A percentile compares a stretch with the other conserved stretches of the same genome.
These are phyloP conservation scores for Setophaga petechia DNA, from an alignment of 2,113 vertebrate species.

Conservation along the genomic window DNA sequence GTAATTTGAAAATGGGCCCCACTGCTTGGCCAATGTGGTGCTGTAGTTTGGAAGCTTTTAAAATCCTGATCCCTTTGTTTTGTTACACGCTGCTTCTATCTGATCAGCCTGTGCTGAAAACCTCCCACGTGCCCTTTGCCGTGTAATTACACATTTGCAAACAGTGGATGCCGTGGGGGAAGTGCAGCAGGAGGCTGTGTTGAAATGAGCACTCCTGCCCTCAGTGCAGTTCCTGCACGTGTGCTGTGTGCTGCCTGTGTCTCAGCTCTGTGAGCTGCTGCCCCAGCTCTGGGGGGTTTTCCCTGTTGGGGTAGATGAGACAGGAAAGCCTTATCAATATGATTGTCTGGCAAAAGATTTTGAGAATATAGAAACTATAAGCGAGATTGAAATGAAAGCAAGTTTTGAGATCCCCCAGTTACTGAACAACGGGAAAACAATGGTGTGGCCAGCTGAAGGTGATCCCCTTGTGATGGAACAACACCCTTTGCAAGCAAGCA, in stretches of 20 bases:
- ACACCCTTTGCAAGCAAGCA: no score
- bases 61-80: background rate
- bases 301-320: no score
- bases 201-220: background rate
- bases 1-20: background rate
- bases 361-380: no score
- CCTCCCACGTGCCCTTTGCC: background rate
- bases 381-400: no score
- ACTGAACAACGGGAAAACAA: no score
- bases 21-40: background rate
- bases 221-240: fast-evolving
- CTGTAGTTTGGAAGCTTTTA: background rate
- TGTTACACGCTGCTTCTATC: background rate
- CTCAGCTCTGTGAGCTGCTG: fast-evolving
- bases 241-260: background rate
- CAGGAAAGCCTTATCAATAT: no score
- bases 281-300: fast-evolving
- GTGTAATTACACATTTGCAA: background rate
- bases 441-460: no score
- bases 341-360: no score
- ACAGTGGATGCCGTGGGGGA: background rate
- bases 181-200: background rate
- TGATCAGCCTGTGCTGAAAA: background rate
- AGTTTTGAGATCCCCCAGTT: no score
- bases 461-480: no score